These are phyloP conservation scores for Pterois miles DNA, from an alignment of 2,797 vertebrate genomes.

Conservation along the genomic window DNA sequence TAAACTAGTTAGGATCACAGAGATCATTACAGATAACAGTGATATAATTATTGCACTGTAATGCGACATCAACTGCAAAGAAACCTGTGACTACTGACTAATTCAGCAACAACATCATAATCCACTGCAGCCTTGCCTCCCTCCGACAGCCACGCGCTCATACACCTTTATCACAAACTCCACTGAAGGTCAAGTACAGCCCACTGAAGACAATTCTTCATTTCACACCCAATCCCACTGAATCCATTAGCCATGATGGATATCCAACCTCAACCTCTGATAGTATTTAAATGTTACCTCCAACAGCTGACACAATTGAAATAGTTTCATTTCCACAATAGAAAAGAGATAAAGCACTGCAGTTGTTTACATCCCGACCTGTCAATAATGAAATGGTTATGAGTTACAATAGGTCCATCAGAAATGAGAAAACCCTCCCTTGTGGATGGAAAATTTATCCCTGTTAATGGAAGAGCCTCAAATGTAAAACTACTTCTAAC, in stretches of 20 bases:
- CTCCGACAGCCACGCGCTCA: conserved; percentile 5
- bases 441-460: neutral
- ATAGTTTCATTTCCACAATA: conserved; percentile 5
- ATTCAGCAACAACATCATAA: conserved; percentile 16
- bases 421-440: conserved; percentile 11
- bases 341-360: neutral
- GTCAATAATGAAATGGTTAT: conserved; percentile 6
- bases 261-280: conserved; percentile 18
- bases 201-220: conserved; percentile 35
- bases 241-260: conserved; percentile 43
- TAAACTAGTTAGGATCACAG: too few relatives aligned
- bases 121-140: neutral
- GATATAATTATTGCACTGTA: too few relatives aligned
- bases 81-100: neutral
- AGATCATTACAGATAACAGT: too few relatives aligned
- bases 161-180: conserved; percentile 40
- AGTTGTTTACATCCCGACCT: neutral
- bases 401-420: neutral
- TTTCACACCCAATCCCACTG: conserved; percentile 23
- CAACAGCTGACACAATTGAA: conserved; percentile 8
- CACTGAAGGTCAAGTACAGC: conserved; percentile 57
- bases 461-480: neutral
- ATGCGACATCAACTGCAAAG: too few relatives aligned
- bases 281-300: conserved; percentile 32
- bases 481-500: neutral